Evolutionary conservation across 1,140 invertebrate genomes (phyloP), one percentile per base, ranked within the genome.

Genomic region (Bombus confusus): DNA sequence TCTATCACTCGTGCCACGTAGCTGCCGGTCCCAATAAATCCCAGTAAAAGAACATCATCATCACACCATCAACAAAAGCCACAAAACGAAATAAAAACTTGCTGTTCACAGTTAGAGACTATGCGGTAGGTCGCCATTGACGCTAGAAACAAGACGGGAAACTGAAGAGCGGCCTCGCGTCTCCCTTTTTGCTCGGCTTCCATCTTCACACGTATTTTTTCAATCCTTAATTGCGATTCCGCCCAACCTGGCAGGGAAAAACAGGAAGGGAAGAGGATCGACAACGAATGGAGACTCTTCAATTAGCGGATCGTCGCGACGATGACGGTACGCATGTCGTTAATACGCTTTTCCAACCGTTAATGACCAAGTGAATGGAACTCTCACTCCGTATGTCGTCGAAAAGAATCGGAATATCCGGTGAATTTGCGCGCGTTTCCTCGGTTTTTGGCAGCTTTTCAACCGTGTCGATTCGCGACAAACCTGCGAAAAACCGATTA

Each of bases 161-260:
- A 68, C 9, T 66, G 71, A 37, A 31, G 52, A 52, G 66, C 62
- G 28, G 25, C 2, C 31, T n/a, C 18, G 25, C 41, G 6, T 31
- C 31, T 25, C 43, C 31, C 39, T 74, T 6, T 66, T 25, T 47
- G 22, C 41, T 47, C 25, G 39, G 52, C 47, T n/a, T 57, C 28
- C n/a, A 83, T 68, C 57, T 82, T 75, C 39, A 39, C 72, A n/a
- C 82, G 57, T 47, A 77, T 64, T 47, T 37, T 37, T 64, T 73
- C 68, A 80, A 80, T 80, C 62, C 41, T 85, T 80, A 80, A 85
- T 80, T 80, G 77, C 75, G 9, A 47, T 79, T 84, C 34, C n/a
- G 18, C 68, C 64, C 47, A 52, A 52, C 47, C 47, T 12, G 37
- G 6, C 12, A 15, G 41, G 52, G 34, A 71, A 34, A 41, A 13